These are phyloP conservation scores for Perodicticus potto DNA, from an alignment of 2,797 vertebrate genomes.

Conservation along the genomic window DNA sequence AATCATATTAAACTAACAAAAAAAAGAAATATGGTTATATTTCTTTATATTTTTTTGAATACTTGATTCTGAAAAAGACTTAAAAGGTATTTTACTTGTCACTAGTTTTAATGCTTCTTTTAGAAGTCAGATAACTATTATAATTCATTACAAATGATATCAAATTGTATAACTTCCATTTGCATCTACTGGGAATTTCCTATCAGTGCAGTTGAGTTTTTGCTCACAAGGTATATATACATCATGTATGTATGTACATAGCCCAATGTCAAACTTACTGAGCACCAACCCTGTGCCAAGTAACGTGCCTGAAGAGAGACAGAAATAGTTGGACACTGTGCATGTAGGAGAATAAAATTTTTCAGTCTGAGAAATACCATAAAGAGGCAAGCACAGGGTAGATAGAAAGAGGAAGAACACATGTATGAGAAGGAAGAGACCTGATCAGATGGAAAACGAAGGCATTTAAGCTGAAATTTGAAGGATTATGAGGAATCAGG, in stretches of 20 bases:
- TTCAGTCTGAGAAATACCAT: not conserved
- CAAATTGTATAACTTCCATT: not conserved
- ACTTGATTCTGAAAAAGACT: not conserved
- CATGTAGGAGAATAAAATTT: not conserved
- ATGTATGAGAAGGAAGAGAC: not conserved
- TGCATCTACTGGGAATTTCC: constrained; percentile 21
- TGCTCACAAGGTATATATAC: not conserved
- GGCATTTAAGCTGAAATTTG: constrained; percentile 49
- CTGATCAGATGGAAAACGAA: not conserved
- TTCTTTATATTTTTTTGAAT: constrained; percentile 28
- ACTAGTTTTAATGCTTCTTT: constrained; percentile 9
- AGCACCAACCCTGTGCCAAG: not conserved
- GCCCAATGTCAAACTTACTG: not conserved
- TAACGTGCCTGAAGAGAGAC: not conserved
- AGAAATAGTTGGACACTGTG: not conserved
- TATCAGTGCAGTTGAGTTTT: constrained; percentile 1
- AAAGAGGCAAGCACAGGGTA: not conserved
- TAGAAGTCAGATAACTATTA: constrained; percentile 10
- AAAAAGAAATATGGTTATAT: not conserved
- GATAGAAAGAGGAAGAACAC: not conserved
- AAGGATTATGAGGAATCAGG: not conserved
- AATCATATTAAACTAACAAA: constrained; percentile 4
- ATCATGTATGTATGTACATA: not conserved
- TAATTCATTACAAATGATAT: constrained; percentile 28
- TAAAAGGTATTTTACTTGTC: constrained; percentile 21